Conservation (phyloP, 92 coral and sea anemone genomes). For the Parazoanthus darwini region DNA sequence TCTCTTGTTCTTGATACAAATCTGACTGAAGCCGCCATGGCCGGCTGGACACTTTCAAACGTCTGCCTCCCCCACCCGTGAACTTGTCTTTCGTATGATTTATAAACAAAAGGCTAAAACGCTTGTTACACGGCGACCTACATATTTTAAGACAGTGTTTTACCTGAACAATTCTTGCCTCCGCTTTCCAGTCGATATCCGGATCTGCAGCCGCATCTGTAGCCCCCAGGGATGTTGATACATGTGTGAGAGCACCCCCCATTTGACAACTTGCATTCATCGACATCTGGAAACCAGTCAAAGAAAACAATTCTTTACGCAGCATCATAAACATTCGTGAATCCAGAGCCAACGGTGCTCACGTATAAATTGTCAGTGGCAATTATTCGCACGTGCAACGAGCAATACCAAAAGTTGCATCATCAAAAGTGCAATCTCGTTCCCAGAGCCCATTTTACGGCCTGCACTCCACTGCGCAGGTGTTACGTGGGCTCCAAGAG, state of each 20-base stretch:
- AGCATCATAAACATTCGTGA: not conserved
- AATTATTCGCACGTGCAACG: not conserved
- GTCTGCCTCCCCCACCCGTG: not conserved
- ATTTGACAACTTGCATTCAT: not conserved
- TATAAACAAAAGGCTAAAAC: too few species aligned
- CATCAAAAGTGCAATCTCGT: too few species aligned
- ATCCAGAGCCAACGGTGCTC: too few species aligned
- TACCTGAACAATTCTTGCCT: not conserved
- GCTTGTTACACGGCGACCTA: too few species aligned
- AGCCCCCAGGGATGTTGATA: not conserved
- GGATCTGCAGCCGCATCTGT: constrained; percentile 24
- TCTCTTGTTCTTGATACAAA: not conserved
- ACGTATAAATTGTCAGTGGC: too few species aligned
- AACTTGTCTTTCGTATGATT: too few species aligned
- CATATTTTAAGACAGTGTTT: too few species aligned
- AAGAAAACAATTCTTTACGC: not conserved
- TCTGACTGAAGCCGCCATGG: not conserved
- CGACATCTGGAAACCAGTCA: not conserved
- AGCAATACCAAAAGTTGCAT: not conserved
- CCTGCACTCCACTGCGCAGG: too few species aligned
- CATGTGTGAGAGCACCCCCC: constrained; percentile 12
- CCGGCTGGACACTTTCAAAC: not conserved
- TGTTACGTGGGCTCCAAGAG: too few species aligned
- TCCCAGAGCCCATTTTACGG: too few species aligned
- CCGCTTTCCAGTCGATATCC: not conserved